Base-by-base conservation (phyloP, 2,888 invertebrate genomes). In the Spilosoma lubricipeda region DNA sequence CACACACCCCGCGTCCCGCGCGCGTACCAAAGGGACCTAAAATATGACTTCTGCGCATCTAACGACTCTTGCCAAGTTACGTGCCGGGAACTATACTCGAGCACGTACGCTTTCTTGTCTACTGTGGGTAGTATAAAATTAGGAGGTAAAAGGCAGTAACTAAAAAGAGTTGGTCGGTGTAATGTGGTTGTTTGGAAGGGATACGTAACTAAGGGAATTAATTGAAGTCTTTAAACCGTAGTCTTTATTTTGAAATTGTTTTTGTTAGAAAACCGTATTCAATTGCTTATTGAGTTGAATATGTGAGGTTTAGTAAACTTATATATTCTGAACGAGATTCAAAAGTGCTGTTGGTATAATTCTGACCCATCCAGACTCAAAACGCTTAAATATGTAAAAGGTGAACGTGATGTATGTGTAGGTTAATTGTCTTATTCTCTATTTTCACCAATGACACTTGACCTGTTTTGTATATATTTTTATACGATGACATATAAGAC, bases 351-450 rank as follows among this genome's bases (percentile, higher is more conserved):
- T n/a, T n/a, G n/a, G n/a, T n/a, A n/a, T n/a, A n/a, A n/a, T n/a
- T n/a, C n/a, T 86, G 85, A 87, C 80, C 76, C 72, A 74, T 71
- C 77, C 79, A 71, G 77, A 82, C 82, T 85, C 85, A 78, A 81
- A 85, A 82, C 79, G 82, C 85, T 86, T 82, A 85, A 82, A 79
- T 76, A 79, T 77, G 75, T 82, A 76, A 86, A 85, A 84, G 85
- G 80, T 82, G 80, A 84, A 82, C 77, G 74, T 80, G 79, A 81
- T 85, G 80, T 84, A 81, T 83, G 73, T 77, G 79, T 78, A 77
- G 76, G 77, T 75, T 76, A 80, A 80, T 82, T 77, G 79, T 70
- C 36, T 70, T 78, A 78, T 80, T 81, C 79, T 75, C 63, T 75
- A 70, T 74, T 81, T 77, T 70, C 68, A 73, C 15, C 15, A 45